Base-by-base conservation (phyloP, 2,113 vertebrate genomes). In the Larimichthys polyactis region DNA sequence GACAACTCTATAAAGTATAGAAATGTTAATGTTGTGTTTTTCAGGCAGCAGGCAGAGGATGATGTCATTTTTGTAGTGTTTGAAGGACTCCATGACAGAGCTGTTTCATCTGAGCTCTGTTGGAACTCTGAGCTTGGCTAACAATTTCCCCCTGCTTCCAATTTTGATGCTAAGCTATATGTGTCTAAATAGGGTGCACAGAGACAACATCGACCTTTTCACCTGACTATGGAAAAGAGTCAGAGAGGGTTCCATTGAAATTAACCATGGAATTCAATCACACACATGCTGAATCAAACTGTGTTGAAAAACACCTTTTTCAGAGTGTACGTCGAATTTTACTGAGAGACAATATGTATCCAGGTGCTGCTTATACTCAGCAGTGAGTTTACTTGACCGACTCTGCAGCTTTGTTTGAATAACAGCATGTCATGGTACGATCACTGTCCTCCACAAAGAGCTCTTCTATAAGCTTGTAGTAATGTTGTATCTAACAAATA, bases 281-380 rank as follows among this genome's bases (percentile, higher is more conserved):
- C 4, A 24, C 5, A 27, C 29, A 27, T 7, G 15, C 69, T 19
- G 4, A 3, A 59, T 20, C 22, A 11, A 63, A 62, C 32, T 71
- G 44, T 36, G 52, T 54, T 66, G 58, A 70, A 81, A 68, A 44
- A 11, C 6, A 65, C 24, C 20, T 32, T 83, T 60, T 74, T 62
- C 55, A 68, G 29, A 15, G 14, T 66, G 40, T 49, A 7, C 57
- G 6, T 67, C 16, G 19, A 59, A 0, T 11, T 77, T 71, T 36
- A 3, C 2, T 24, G 44, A 12, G 54, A 66, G 66, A 62, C 46
- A 8, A 36, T 60, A 52, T 51, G n/a, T 19, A 11, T 79, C n/a
- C 46, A 36, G 12, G 75, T 69, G 65, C n/a, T 79, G 36, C 19
- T n/a, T 40, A 40, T 40, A 8, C 7, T 40, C 29, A 64, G 29